Base-by-base conservation (phyloP, 2,797 vertebrate species). In the Hyperoplus immaculatus region DNA sequence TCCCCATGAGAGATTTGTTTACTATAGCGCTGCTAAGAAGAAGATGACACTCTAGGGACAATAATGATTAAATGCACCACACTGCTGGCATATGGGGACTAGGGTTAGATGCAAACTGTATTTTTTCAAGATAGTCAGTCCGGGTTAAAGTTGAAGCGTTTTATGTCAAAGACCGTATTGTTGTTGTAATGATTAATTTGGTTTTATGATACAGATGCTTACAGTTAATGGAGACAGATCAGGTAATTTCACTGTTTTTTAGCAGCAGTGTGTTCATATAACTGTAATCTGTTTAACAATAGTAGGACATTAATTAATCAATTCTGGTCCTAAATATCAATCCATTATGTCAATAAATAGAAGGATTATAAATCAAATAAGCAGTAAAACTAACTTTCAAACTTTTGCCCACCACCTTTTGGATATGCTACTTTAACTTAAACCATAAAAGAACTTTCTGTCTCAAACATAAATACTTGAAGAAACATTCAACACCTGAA, bases 271-370 rank as follows among this genome's bases (percentile, higher is more conserved):
- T 47, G 10, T 39, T 62, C 39, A 15, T 70, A 60, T 60, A 21
- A 51, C 15, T 54, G 41, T 39, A 41, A 8, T 50, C 18, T 42
- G 7, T 41, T 16, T 16, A 42, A 6, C 10, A 36, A 38, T 15
- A 21, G 16, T 6, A 50, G 12, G 50, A 54, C 36, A 3, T 7
- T 1, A 42, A 74, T 42, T 6, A 10, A 43, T 50, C 50, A 29
- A 71, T 51, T 43, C 5, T 16, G 58, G n/a, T 21, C 61, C 11
- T 18, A 55, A 16, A 38, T 67, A 36, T 68, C 18, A 67, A 29
- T 14, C 1, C 46, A 61, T 42, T 59, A 45, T 18, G 43, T 50
- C 36, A 18, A 36, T 15, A 5, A 41, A 39, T 2, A 5, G 6
- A 45, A n/a, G 18, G 14, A 39, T 53, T 14, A 8, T 11, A 55